phyloP scores from a whole-genome alignment of 1,140 invertebrate species.

The Euwallacea similis region DNA sequence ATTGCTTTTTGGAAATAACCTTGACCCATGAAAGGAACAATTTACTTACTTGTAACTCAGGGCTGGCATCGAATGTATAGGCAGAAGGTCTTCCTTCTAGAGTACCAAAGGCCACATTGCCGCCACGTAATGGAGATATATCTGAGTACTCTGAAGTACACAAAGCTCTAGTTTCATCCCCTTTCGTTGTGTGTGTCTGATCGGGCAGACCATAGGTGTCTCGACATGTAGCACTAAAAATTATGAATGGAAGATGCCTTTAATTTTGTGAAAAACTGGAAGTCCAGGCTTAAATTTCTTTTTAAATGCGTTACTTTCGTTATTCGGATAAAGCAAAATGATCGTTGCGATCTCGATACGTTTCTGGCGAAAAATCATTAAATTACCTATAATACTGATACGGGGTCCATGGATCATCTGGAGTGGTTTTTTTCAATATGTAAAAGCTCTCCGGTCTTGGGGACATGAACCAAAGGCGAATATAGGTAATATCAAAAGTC shows the following conservation, averaged over 20 bases:
- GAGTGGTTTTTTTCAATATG: conserved; percentile 85
- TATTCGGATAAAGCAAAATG: background rate
- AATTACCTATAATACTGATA: conserved; percentile 92
- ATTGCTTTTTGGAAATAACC: no score
- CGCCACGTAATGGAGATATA: conserved; percentile 93
- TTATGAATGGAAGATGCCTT: background rate
- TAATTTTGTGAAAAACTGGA: background rate
- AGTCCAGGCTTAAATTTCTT: background rate
- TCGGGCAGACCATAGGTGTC: conserved; percentile 87
- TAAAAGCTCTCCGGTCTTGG: conserved; percentile 96
- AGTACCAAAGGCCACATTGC: conserved; percentile 94
- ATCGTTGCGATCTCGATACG: background rate
- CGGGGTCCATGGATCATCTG: conserved; percentile 85
- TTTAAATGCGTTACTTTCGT: no score
- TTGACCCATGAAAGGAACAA: no score
- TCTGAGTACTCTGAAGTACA: conserved; percentile 97
- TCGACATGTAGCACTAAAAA: conserved; percentile 78
- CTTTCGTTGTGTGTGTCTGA: conserved; percentile 66
- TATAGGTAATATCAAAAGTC: conserved; percentile 95
- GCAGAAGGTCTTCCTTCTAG: conserved; percentile 92
- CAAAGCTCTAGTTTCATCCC: conserved; percentile 83
- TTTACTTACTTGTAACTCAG: conserved; percentile 76
- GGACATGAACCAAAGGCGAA: conserved; percentile 90
- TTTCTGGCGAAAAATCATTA: background rate
- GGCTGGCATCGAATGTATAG: conserved; percentile 85